phyloP scores from a whole-genome alignment of 2,797 vertebrate genomes.

The Huso huso region DNA sequence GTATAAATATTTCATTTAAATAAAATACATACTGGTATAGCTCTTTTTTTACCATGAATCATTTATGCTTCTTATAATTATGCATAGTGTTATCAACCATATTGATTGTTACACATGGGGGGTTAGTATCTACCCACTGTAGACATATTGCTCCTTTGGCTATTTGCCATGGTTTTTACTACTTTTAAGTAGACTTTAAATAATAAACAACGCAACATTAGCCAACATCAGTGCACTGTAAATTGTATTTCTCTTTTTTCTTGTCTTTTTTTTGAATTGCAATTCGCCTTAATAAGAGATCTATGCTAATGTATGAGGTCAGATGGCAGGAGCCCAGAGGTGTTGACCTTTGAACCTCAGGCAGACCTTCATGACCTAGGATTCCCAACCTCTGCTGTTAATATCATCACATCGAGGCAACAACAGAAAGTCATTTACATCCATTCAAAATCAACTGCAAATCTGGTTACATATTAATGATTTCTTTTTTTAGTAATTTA shows the following conservation, averaged over 20 bases:
- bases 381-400: constrained; percentile 27
- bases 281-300: neutral
- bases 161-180: neutral
- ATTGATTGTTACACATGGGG: neutral
- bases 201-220: neutral
- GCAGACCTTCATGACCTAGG: constrained; percentile 31
- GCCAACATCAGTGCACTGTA: too few relatives aligned
- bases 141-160: neutral
- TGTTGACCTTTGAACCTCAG: constrained; percentile 49
- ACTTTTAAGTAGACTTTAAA: neutral
- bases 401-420: constrained; percentile 21
- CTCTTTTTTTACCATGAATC: neutral
- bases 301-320: constrained; percentile 42
- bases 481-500: neutral
- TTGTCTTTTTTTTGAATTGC: too few relatives aligned
- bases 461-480: too few relatives aligned
- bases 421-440: neutral
- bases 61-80: constrained; percentile 1
- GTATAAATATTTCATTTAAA: too few relatives aligned
- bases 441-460: too few relatives aligned
- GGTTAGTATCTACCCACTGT: neutral
- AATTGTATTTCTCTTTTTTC: too few relatives aligned
- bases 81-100: constrained; percentile 1
- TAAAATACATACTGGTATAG: neutral
- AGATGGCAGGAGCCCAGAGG: constrained; percentile 38